phyloP scores from a whole-genome alignment of 1,140 invertebrate species.

The Delia radicum region DNA sequence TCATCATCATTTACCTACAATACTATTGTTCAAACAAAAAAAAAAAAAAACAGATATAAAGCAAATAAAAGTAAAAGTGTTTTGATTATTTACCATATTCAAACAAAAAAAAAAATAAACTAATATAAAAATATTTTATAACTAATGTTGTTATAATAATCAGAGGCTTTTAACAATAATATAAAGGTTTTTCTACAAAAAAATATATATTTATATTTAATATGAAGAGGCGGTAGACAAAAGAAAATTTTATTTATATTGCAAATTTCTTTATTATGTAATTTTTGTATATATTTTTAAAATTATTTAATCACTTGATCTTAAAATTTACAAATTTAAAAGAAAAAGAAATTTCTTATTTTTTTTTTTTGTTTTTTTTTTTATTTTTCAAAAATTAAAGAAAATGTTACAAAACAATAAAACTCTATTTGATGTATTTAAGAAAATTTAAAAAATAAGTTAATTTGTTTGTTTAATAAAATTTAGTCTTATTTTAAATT shows the following conservation, averaged over 20 bases:
- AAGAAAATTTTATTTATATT: not conserved
- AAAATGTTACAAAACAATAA: too few relatives aligned
- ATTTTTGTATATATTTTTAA: too few relatives aligned
- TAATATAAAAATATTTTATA: not conserved
- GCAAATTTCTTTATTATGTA: not conserved
- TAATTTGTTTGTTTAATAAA: too few relatives aligned
- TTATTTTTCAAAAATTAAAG: too few relatives aligned
- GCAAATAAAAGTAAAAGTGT: not conserved
- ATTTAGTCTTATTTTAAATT: too few relatives aligned
- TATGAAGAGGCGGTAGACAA: not conserved
- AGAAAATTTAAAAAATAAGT: too few relatives aligned
- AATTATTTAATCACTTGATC: too few relatives aligned
- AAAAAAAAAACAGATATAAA: not conserved
- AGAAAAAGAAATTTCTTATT: too few relatives aligned
- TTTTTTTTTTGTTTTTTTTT: too few relatives aligned
- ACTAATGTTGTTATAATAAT: not conserved
- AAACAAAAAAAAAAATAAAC: not conserved
- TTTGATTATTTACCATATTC: not conserved
- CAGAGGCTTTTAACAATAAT: not conserved
- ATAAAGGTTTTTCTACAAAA: not conserved
- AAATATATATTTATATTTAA: not conserved
- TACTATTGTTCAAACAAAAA: not conserved
- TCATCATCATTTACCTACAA: not conserved
- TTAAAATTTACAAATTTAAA: too few relatives aligned
- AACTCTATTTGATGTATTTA: too few relatives aligned